Base-by-base conservation (phyloP, 1,140 invertebrate genomes). In the Diuraphis noxia region DNA sequence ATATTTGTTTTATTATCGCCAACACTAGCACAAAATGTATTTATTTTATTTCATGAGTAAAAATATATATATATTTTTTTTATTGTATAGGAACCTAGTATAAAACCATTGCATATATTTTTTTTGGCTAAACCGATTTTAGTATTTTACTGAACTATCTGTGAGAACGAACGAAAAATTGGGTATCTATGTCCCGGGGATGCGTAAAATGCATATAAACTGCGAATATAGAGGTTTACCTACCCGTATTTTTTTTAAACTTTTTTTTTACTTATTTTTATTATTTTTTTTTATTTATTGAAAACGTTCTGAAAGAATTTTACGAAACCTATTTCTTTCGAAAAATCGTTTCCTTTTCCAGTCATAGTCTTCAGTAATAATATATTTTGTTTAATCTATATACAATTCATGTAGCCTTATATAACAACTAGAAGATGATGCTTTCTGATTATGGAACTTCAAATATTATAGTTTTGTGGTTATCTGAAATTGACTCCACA, bases 121-220 rank as follows among this genome's bases (percentile, higher is more conserved):
- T 30, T 30, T 84, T 84, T n/a, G 30, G 17, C 82, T 84, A 46
- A 84, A 84, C 82, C 30, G 82, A 84, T 84, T 84, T 41, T n/a
- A n/a, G 21, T 38, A 82, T 82, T 36, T 82, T 41, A 82, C 38
- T 21, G 30, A 43, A 84, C n/a, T 43, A 43, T 84, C 6, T 43
- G 79, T 10, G 23, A 40, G 36, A 81, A 84, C 40, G 34, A n/a
- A 85, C n/a, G 21, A 7, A 46, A 49, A 86, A 86, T 9, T 41
- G 43, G 30, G 30, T 84, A 43, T 19, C n/a, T 17, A 41, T 17
- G 82, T 84, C 82, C 82, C 82, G 82, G 30, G 40, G 81, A 40
- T 84, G 40, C 40, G 40, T 41, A 41, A 84, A 84, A 84, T 84
- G 81, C 30, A 84, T 84, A 84, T 84, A 84, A 84, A 84, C 81